Percentiles rank a stretch among this genome's conserved stretches.
These are phyloP conservation scores for Lepidochrysops patricia DNA, from an alignment of 2,888 invertebrate species.

Conservation along the genomic window DNA sequence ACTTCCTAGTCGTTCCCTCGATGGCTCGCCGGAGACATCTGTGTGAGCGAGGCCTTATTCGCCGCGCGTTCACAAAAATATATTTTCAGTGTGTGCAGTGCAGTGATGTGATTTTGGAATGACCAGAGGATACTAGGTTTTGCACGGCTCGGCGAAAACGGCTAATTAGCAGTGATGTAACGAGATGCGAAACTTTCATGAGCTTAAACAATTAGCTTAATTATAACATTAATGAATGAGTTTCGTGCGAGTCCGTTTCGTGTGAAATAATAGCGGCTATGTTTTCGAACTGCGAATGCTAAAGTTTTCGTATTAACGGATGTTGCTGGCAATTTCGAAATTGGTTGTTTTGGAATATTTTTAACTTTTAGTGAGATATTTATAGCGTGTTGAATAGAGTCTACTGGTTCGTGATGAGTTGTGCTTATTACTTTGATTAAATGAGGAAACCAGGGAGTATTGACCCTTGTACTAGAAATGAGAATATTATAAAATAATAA, in stretches of 20 bases:
- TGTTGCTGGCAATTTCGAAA: neutral
- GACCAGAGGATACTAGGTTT: constrained; percentile 28
- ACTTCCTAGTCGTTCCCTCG: constrained; percentile 70
- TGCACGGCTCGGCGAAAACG: constrained; percentile 28
- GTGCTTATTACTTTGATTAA: too few relatives aligned
- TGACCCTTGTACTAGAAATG: neutral
- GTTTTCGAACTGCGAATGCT: neutral
- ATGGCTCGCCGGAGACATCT: constrained; percentile 68
- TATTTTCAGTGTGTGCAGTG: constrained; percentile 30
- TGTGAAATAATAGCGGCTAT: constrained; percentile 6
- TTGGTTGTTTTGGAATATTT: neutral
- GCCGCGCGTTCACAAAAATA: constrained; percentile 51
- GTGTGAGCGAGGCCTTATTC: constrained; percentile 68
- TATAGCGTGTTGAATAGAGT: neutral
- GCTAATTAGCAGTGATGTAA: constrained; percentile 33
- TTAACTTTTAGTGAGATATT: neutral
- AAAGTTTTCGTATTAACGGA: neutral
- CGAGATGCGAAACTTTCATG: constrained; percentile 24
- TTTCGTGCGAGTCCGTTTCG: constrained; percentile 23
- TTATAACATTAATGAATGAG: constrained; percentile 24
- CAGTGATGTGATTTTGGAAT: constrained; percentile 32
- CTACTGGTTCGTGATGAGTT: neutral
- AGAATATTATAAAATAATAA: neutral
- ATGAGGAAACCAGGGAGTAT: neutral
- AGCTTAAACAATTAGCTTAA: constrained; percentile 25